Conservation (phyloP, 2,888 invertebrate genomes). For the Drosophila anomalata region DNA sequence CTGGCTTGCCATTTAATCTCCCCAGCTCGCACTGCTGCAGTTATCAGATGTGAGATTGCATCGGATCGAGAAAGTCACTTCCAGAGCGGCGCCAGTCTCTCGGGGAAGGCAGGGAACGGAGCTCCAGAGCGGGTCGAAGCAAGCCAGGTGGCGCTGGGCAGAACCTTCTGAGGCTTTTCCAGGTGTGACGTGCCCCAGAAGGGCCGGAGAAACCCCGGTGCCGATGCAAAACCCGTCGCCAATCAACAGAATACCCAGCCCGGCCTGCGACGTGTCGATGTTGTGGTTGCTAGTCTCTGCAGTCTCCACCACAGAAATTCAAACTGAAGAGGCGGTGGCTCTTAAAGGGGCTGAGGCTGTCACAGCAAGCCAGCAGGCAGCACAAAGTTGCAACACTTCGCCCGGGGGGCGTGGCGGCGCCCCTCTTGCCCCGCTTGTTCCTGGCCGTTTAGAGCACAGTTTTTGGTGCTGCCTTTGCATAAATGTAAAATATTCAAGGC, state of each 20-base stretch:
- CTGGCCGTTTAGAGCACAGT: slow-evolving; percentile 59
- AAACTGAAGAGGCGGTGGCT: background rate
- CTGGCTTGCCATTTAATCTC: slow-evolving; percentile 13
- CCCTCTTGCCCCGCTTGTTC: slow-evolving; percentile 49
- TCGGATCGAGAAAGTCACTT: background rate
- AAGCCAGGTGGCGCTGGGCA: background rate
- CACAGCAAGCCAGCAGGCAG: slow-evolving; percentile 66
- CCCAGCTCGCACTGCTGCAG: slow-evolving; percentile 1
- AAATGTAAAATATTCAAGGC: slow-evolving; percentile 71
- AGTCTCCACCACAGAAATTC: background rate
- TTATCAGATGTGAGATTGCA: slow-evolving; percentile 21
- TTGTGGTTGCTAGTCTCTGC: background rate
- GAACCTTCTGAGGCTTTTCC: slow-evolving; percentile 19
- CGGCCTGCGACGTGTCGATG: background rate
- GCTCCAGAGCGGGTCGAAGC: background rate
- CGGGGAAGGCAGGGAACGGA: background rate
- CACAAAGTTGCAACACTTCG: slow-evolving; percentile 63
- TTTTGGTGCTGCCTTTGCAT: slow-evolving; percentile 55
- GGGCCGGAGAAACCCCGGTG: slow-evolving; percentile 16
- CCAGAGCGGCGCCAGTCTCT: background rate
- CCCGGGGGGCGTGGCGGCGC: slow-evolving; percentile 43
- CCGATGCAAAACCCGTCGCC: slow-evolving; percentile 25
- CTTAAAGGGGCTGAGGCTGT: slow-evolving; percentile 52
- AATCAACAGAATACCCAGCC: slow-evolving; percentile 1
- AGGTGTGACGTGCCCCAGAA: background rate